These are phyloP conservation scores for Pissodes strobi DNA, from an alignment of 1,140 invertebrate species.

Conservation along the genomic window DNA sequence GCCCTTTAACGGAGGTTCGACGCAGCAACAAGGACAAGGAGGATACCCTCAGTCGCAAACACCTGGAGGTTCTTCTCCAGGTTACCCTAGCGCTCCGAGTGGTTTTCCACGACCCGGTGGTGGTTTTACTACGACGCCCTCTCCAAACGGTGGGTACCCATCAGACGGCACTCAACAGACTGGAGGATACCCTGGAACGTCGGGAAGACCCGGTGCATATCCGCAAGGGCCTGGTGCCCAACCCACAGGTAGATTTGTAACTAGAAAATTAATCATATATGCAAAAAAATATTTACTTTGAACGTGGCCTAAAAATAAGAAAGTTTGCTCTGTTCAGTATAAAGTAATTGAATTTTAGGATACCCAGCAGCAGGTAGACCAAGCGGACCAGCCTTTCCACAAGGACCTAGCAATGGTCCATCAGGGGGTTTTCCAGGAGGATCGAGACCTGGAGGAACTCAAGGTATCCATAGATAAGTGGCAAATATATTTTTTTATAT, in stretches of 20 bases:
- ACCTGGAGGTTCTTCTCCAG: neutral
- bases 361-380: slow-evolving; percentile 23
- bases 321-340: no score
- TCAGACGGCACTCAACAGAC: no score
- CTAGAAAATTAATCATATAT: neutral
- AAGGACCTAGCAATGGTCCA: slow-evolving; percentile 23
- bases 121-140: slow-evolving; percentile 9
- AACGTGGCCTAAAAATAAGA: no score
- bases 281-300: no score
- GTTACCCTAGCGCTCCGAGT: slow-evolving; percentile 18
- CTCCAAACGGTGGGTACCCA: slow-evolving; percentile 12
- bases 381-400: slow-evolving; percentile 17
- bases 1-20: slow-evolving; percentile 55
- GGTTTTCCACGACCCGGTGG: slow-evolving; percentile 10
- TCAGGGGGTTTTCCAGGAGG: slow-evolving; percentile 15
- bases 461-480: no score
- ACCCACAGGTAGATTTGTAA: slow-evolving; percentile 14
- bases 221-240: neutral
- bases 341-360: no score
- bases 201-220: neutral
- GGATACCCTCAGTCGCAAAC: neutral
- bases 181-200: slow-evolving; percentile 7
- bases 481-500: no score
- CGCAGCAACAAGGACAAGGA: neutral
- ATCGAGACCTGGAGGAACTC: neutral